Evolutionary conservation across 1,140 invertebrate genomes (phyloP), one percentile per base, ranked within the genome.

Genomic region (Drosophila dunni): DNA sequence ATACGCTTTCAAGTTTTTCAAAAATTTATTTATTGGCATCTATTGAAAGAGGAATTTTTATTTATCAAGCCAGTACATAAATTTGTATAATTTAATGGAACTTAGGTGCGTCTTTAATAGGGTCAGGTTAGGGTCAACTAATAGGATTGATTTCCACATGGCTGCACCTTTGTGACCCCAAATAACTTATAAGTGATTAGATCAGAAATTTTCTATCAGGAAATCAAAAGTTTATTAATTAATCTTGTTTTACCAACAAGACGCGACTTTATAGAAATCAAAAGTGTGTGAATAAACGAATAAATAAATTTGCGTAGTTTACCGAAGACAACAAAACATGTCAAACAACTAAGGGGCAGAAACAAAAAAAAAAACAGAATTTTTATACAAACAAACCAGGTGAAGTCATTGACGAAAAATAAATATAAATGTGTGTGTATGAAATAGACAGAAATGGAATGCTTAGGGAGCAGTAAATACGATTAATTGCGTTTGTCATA

Each of bases 241-340:
- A 44, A 9, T 11, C 36, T 44, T 58, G 29, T 34, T 4, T 65
- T 36, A 45, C 33, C 72, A 60, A 42, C 48, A 68, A 65, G 38
- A 75, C 70, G 7, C 8, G 7, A 44, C 51, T 42, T 44, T 10
- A 67, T 34, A 33, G 38, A 58, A 70, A 75, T 38, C 34, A 71
- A 63, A 72, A 76, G 51, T 72, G 29, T 65, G 54, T 48, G 42
- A 69, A 72, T 48, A 48, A 17, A 15, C 20, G 7, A 29, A 64
- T 45, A 57, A 64, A 60, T 38, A 33, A 69, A 48, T 62, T 20
- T 74, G 65, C 53, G 57, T 66, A 15, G 68, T 79, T 61, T 74
- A 66, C 36, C 68, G 20, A 74, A 70, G 65, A 61, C 60, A n/a
- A 40, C 64, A 20, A 64, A 88, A 89, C 84, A 75, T 84, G 84